A percentile compares a stretch with the other conserved stretches of the same genome.
Evolutionary conservation across 2,888 invertebrate genomes (phyloP).

Genomic region (Craniophora ligustri): DNA sequence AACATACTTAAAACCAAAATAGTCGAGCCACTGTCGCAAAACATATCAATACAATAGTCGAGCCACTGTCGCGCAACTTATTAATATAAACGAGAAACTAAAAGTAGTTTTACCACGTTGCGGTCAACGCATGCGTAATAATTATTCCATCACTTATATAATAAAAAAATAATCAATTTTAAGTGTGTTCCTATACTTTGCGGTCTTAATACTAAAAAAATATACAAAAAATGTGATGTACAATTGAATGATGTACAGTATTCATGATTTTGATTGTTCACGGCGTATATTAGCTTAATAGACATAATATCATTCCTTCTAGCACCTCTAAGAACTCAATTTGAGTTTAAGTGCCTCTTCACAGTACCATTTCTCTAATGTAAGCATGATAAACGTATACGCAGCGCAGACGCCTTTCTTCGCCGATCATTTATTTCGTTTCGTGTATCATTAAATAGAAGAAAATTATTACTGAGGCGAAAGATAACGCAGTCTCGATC

Average conservation of each 20-base stretch:
- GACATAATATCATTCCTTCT: too few species aligned
- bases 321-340: too few species aligned
- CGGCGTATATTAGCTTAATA: too few species aligned
- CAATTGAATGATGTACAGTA: slow-evolving; percentile 41
- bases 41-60: slow-evolving; percentile 3
- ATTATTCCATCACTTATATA: neutral
- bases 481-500: too few species aligned
- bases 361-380: too few species aligned
- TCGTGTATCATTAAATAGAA: too few species aligned
- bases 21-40: slow-evolving; percentile 3
- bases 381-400: too few species aligned
- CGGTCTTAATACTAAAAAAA: slow-evolving; percentile 36
- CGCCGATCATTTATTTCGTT: too few species aligned
- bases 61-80: neutral
- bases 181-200: slow-evolving; percentile 19
- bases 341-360: too few species aligned
- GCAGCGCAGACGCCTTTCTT: too few species aligned
- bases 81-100: neutral
- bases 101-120: slow-evolving; percentile 16
- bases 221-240: slow-evolving; percentile 66
- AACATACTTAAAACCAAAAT: slow-evolving; percentile 28
- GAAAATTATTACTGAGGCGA: too few species aligned
- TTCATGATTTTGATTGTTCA: neutral
- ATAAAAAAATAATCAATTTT: neutral
- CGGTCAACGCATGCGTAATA: slow-evolving; percentile 13